phyloP scores from a whole-genome alignment of 2,113 vertebrate genomes.

The Hypocryptadius cinnamomeus region DNA sequence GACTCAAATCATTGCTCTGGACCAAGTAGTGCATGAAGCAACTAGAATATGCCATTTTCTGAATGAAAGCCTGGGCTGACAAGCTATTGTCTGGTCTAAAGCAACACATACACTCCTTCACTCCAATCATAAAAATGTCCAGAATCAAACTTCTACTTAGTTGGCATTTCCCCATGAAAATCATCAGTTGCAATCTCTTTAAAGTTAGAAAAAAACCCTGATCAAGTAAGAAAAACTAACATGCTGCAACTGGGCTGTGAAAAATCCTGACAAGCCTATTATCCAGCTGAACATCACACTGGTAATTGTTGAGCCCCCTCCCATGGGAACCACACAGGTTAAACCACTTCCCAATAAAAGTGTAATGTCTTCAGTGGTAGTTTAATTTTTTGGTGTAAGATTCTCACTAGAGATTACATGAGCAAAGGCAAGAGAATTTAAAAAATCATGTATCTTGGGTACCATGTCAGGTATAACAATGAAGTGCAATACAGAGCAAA shows the following conservation, averaged over 20 bases:
- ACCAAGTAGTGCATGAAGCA: neutral
- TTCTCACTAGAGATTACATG: neutral
- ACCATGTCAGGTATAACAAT: neutral
- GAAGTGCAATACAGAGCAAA: neutral
- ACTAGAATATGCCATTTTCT: neutral
- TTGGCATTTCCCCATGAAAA: neutral
- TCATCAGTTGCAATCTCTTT: neutral
- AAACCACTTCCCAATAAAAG: neutral
- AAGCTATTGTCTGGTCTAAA: neutral
- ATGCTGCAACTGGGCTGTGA: neutral
- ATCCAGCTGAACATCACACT: neutral
- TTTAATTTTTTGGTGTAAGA: neutral
- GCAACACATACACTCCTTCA: neutral
- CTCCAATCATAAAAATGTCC: neutral
- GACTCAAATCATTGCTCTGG: neutral
- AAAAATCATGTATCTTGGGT: neutral
- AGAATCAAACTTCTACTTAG: neutral
- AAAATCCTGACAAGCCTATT: neutral
- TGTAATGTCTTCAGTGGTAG: neutral
- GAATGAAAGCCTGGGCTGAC: neutral
- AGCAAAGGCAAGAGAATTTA: neutral
- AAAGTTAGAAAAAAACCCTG: neutral
- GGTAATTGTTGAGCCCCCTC: neutral
- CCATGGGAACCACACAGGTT: neutral
- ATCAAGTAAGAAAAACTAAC: neutral